Evolutionary conservation across 2,797 vertebrate genomes (phyloP).

Genomic region (Crypturellus tataupa): DNA sequence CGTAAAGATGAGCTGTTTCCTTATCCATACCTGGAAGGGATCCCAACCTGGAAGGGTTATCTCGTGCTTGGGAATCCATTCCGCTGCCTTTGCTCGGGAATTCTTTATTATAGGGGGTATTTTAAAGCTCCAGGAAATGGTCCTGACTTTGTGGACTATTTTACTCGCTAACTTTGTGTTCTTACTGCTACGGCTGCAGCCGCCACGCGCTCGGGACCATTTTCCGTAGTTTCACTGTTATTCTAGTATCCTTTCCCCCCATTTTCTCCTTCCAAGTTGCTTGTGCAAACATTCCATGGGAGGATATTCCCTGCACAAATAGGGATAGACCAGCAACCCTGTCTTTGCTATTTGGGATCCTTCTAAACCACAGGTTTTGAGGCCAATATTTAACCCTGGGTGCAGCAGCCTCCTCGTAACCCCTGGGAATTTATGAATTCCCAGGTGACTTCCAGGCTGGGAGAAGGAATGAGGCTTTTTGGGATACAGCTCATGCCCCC

Average conservation of each 20-base stretch:
- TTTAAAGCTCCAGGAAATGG: not conserved
- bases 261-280: not conserved
- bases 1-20: not conserved
- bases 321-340: accelerated
- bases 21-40: accelerated
- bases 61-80: accelerated
- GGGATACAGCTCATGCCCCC: not conserved
- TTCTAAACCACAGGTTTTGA: not conserved
- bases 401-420: not conserved
- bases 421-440: not conserved
- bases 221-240: not conserved
- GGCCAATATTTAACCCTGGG: not conserved
- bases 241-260: accelerated
- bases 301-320: not conserved
- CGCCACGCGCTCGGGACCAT: accelerated
- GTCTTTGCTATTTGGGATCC: not conserved
- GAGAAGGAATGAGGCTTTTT: not conserved
- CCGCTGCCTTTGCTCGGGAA: not conserved
- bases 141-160: accelerated
- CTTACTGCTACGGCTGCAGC: not conserved
- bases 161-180: accelerated
- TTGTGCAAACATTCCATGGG: accelerated
- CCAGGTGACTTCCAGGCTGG: not conserved
- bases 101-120: accelerated
- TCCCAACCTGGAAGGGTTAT: accelerated